Percentiles rank a stretch among this genome's conserved stretches.
Conservation (phyloP, 1,140 invertebrate species). For the Phortica variegata region DNA sequence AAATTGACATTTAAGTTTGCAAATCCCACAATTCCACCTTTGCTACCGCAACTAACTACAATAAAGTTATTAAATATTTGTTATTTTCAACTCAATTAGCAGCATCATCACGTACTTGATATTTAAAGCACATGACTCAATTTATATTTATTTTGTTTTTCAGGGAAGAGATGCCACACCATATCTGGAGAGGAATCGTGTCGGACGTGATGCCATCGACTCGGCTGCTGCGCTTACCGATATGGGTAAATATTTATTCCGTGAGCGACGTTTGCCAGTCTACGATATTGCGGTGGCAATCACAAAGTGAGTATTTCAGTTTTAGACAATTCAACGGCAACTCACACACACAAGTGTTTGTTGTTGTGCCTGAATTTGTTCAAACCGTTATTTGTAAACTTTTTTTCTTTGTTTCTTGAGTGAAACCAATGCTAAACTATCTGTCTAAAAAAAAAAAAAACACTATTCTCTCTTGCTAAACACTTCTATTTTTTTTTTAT, state of each 20-base stretch:
- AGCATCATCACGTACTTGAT: too few species aligned
- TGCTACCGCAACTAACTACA: too few species aligned
- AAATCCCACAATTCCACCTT: neutral
- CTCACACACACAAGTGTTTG: too few species aligned
- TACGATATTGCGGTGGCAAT: constrained; percentile 95
- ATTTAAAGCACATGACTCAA: too few species aligned
- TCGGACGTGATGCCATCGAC: constrained; percentile 90
- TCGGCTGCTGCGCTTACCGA: constrained; percentile 91
- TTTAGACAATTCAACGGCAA: neutral
- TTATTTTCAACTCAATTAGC: constrained; percentile 3
- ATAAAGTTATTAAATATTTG: too few species aligned
- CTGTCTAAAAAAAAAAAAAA: too few species aligned
- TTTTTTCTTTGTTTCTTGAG: constrained; percentile 22
- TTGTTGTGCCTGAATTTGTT: too few species aligned
- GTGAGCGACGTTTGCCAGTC: constrained; percentile 87
- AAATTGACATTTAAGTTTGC: too few species aligned
- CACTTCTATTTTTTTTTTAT: constrained; percentile 6
- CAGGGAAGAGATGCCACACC: constrained; percentile 93
- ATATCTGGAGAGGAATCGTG: constrained; percentile 89
- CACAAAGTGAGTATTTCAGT: constrained; percentile 77
- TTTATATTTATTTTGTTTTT: constrained; percentile 29
- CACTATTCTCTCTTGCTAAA: neutral
- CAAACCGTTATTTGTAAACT: neutral
- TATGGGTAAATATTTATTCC: constrained; percentile 96
- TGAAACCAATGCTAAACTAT: too few species aligned